A percentile compares a stretch with the other conserved stretches of the same genome.
phyloP scores from a whole-genome alignment of 2,797 vertebrate species.

The Apogon hyalosoma region DNA sequence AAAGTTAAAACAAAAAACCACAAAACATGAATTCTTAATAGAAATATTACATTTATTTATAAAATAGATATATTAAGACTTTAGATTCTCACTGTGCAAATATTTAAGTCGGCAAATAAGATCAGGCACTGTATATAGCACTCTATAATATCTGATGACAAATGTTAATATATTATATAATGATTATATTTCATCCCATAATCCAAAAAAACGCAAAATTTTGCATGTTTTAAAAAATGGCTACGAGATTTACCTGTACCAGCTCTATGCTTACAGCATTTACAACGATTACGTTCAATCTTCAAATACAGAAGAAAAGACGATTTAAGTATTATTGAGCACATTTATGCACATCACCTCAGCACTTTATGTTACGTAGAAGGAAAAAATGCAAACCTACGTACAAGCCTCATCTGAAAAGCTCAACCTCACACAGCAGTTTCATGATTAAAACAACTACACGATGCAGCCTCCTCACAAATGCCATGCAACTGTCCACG shows the following conservation, averaged over 20 bases:
- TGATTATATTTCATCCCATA: conserved; percentile 31
- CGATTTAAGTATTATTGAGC: conserved; percentile 18
- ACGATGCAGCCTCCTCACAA: conserved; percentile 30
- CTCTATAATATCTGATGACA: conserved; percentile 31
- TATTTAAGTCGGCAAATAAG: conserved; percentile 54
- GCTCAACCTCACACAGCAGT: conserved; percentile 10
- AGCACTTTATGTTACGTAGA: conserved; percentile 32
- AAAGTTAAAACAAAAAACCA: neutral
- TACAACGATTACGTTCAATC: conserved; percentile 29
- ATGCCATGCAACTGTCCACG: conserved; percentile 46
- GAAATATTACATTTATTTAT: conserved; percentile 70
- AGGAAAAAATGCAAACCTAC: conserved; percentile 52
- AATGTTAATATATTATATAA: conserved; percentile 35
- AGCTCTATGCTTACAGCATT: conserved; percentile 25
- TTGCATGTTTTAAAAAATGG: conserved; percentile 7
- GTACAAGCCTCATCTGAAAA: conserved; percentile 26
- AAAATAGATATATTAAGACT: conserved; percentile 71
- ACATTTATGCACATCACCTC: conserved; percentile 30
- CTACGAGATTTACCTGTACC: conserved; percentile 31
- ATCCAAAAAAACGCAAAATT: conserved; percentile 33
- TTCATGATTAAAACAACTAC: conserved; percentile 39
- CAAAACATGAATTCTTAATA: conserved; percentile 10
- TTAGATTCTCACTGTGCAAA: conserved; percentile 64
- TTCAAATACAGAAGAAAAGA: conserved; percentile 39
- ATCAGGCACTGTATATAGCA: conserved; percentile 36